Base-by-base conservation (phyloP, 2,888 invertebrate species). In the Allacma fusca region DNA sequence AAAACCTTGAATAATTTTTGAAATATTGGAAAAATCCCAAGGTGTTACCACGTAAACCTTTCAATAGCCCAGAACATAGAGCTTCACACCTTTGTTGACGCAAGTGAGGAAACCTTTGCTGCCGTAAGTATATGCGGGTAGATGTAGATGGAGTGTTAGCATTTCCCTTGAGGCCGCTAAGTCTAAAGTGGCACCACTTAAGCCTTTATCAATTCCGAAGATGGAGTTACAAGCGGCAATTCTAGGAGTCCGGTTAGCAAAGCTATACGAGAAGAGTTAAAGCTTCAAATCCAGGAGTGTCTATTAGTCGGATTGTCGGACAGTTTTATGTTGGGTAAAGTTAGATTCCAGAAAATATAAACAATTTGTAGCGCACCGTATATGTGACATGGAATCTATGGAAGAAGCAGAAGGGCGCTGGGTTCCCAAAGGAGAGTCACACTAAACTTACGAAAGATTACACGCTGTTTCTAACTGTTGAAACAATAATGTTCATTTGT, bases 301-400 rank as follows among this genome's bases (percentile, higher is more conserved):
- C 29, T 65, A 59, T 43, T 82, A 80, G 81, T 68, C 70, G 0
- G 83, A 81, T 34, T 80, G 79, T 0, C 34, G 62, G 9, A 81
- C 79, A 0, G 79, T 81, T 0, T 40, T 81, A 0, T 71, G 75
- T 21, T 82, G 82, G 81, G n/a, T 81, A 1, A 43, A 70, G 21
- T 64, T 70, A 13, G 78, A 79, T 5, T 67, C 78, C 0, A 24
- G 78, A 1, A 24, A 70, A 24, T 81, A 69, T 34, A 73, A 79
- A n/a, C 74, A 62, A 0, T 83, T 80, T 67, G 82, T 82, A 9
- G 75, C 76, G 13, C 59, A 80, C 28, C 64, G 81, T 7, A 40
- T 83, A 19, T 79, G 77, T 2, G 81, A 83, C n/a, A 82, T 83
- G n/a, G 81, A 82, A 24, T 7, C 23, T 0, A 78, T 77, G 0